Percentiles rank a stretch among this genome's conserved stretches.
Evolutionary conservation across 2,797 vertebrate genomes (phyloP).

Genomic region (Anomalospiza imberbis): DNA sequence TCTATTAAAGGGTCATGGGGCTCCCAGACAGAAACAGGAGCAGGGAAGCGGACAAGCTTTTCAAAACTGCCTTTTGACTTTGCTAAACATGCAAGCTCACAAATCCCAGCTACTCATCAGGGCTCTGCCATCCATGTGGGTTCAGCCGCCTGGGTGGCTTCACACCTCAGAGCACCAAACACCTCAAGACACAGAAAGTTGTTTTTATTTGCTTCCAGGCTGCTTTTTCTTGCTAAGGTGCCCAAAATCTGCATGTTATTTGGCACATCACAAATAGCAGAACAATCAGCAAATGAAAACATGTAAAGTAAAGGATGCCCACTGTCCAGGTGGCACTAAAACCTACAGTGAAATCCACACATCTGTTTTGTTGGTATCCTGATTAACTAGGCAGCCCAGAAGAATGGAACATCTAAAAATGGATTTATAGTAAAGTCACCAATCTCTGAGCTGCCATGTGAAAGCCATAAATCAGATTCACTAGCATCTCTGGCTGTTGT

Average conservation of each 20-base stretch:
- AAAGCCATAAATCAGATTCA: not conserved
- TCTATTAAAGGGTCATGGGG: not conserved
- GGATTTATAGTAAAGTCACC: not conserved
- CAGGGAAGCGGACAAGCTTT: not conserved
- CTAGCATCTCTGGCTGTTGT: not conserved
- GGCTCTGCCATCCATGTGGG: rapidly evolving
- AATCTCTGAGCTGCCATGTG: not conserved
- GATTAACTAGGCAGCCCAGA: not conserved
- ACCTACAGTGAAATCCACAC: not conserved
- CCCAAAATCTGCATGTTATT: not conserved
- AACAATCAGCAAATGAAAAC: not conserved
- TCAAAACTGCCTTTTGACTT: not conserved
- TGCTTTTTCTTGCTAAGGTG: not conserved
- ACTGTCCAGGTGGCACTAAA: not conserved
- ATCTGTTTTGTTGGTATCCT: not conserved
- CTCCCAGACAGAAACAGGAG: not conserved
- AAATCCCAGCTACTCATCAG: not conserved
- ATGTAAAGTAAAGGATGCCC: not conserved
- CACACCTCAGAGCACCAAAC: not conserved
- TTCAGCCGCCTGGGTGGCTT: not conserved
- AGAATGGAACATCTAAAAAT: not conserved
- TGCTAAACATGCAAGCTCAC: not conserved
- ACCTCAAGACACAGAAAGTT: not conserved
- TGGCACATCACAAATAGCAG: not conserved
- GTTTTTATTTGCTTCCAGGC: not conserved